Evolutionary conservation across 2,113 vertebrate species (phyloP), one percentile per base, ranked within the genome.

Genomic region (Paramormyrops kingsleyae): DNA sequence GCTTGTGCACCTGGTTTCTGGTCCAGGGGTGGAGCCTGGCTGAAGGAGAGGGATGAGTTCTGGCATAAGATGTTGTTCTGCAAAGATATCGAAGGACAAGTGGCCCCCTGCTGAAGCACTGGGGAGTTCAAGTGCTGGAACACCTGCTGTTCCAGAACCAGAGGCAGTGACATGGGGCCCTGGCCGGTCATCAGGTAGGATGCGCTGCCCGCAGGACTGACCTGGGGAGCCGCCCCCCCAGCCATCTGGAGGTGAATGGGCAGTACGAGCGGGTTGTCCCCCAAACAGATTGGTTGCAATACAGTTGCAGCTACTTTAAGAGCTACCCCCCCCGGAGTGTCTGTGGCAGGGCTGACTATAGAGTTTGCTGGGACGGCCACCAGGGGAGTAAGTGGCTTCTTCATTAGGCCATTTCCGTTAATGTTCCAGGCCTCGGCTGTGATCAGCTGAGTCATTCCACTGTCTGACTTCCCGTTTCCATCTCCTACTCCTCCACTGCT

Each of bases 61-160:
- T 97, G 97, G 92, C 95, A 96, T 86, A 99, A 95, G 87, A 98
- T 93, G 90, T 96, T 96, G 89, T 94, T 94, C 88, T 98, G 98
- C 42, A 98, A 93, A 8, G 97, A 92, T 50, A 93, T 93, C 77
- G 95, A 90, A 4, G 97, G 94, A 84, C 97, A 98, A 5, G 95
- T 89, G 0, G 96, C 21, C 2, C 93, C 94, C 5, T 97, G 97
- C 0, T 97, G 96, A 89, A 99, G 95, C 87, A 98, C 95, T 0
- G 97, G 95, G 0, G 98, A 97, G 92, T 96, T 97, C 93, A 99
- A 95, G 94, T 99, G 98, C 94, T 99, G 98, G 92, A 99, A 95
- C 90, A 99, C 96, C 21, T 99, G 98, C 94, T 99, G 98, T 93
- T 99, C 98, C 94, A 99, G 91, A 91, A 99, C 97, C 80, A 99